A percentile compares a stretch with the other conserved stretches of the same genome.
These are phyloP conservation scores for Scelioninae gen. 2 DNA, from an alignment of 2,888 invertebrate genomes.

Conservation along the genomic window DNA sequence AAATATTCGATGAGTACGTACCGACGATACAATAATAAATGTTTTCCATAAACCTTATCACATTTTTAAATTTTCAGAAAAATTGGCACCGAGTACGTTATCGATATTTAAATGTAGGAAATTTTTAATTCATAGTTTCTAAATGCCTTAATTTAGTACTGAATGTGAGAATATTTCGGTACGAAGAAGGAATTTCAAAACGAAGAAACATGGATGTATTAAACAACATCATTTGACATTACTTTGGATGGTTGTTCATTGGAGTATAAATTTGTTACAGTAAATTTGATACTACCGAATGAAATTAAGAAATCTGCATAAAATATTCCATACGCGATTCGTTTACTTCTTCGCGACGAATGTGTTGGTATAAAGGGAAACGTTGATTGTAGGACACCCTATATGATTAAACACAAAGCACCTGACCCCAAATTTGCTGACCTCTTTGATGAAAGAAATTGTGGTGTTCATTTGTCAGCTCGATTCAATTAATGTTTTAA, in stretches of 20 bases:
- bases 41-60: no score
- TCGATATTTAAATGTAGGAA: no score
- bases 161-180: no score
- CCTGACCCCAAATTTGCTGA: constrained; percentile 52
- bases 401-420: constrained; percentile 56
- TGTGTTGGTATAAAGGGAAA: constrained; percentile 37
- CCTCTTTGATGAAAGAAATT: constrained; percentile 54
- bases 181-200: no score
- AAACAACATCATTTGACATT: no score
- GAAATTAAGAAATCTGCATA: constrained; percentile 35
- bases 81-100: no score
- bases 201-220: no score
- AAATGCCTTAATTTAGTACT: no score
- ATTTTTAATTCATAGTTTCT: no score
- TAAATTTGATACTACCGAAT: constrained; percentile 30
- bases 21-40: no score
- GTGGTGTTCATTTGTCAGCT: constrained; percentile 49
- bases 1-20: no score
- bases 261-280: constrained; percentile 25
- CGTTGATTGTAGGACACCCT: constrained; percentile 49
- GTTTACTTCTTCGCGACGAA: constrained; percentile 30
- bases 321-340: constrained; percentile 50
- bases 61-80: no score
- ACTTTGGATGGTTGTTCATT: constrained; percentile 1
- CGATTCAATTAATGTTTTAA: constrained; percentile 47